Conservation (phyloP, 2,797 vertebrate genomes). For the Syngnathus rostellatus region DNA sequence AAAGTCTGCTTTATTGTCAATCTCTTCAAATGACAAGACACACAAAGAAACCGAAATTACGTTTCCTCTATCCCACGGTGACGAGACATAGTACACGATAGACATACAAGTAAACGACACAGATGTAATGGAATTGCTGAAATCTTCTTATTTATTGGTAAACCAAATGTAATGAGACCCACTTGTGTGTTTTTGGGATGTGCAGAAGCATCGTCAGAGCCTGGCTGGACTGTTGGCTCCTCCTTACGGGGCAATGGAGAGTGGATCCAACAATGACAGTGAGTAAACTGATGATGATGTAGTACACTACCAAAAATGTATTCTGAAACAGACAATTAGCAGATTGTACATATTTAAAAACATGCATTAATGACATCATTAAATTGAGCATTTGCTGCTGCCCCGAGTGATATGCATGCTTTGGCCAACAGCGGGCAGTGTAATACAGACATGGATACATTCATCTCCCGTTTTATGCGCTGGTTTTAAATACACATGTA, state of each 20-base stretch:
- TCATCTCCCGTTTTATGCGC: background rate
- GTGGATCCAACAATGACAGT: conserved; percentile 90
- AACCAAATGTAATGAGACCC: background rate
- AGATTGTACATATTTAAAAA: background rate
- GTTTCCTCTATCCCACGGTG: no score
- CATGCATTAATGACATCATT: background rate
- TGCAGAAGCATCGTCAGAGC: conserved; percentile 90
- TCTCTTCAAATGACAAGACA: no score
- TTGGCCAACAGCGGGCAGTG: no score
- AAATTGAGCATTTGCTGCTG: background rate
- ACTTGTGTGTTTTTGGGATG: background rate
- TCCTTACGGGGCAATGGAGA: conserved; percentile 97
- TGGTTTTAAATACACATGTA: background rate
- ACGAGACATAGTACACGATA: no score
- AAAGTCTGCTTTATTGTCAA: no score
- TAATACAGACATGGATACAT: no score
- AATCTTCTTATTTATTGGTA: background rate
- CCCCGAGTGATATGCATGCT: background rate
- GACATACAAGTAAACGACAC: no score
- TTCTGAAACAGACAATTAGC: background rate
- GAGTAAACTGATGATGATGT: conserved; percentile 54
- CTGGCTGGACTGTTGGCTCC: conserved; percentile 92
- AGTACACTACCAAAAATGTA: background rate
- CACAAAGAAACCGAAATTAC: no score
- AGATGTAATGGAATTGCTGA: background rate